Percentiles rank a stretch among this genome's conserved stretches.
These are phyloP conservation scores for Loris lydekkerianus DNA, from an alignment of 2,797 vertebrate genomes.

Conservation along the genomic window DNA sequence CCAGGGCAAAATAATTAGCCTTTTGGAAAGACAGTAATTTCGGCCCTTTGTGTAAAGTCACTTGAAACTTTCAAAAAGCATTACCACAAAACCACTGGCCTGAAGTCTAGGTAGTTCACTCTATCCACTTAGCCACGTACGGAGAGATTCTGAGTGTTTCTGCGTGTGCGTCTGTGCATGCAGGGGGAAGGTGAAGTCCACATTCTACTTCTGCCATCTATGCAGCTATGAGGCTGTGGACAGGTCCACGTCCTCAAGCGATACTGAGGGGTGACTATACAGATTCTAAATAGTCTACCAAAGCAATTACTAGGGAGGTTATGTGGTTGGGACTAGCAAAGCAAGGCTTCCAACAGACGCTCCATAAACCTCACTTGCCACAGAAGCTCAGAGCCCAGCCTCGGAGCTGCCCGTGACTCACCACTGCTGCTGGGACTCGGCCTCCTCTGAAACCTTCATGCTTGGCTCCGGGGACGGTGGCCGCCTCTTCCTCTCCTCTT, in stretches of 20 bases:
- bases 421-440: conserved; percentile 92
- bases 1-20: neutral
- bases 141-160: neutral
- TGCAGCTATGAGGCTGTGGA: accelerated
- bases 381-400: neutral
- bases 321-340: neutral
- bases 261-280: neutral
- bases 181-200: accelerated
- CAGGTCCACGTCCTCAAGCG: neutral
- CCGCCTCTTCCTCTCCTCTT: conserved; percentile 94
- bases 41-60: neutral
- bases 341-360: neutral
- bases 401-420: conserved; percentile 74
- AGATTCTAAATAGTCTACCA: neutral
- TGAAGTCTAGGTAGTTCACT: neutral
- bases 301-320: neutral
- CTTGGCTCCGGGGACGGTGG: conserved; percentile 91
- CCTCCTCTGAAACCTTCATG: conserved; percentile 89
- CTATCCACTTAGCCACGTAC: neutral
- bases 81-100: neutral
- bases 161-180: accelerated
- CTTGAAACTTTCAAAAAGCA: neutral
- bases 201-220: neutral
- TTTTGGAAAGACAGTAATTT: neutral
- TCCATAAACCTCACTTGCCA: neutral